Evolutionary conservation across 2,888 invertebrate species (phyloP).

Genomic region (Agonopterix arenella): DNA sequence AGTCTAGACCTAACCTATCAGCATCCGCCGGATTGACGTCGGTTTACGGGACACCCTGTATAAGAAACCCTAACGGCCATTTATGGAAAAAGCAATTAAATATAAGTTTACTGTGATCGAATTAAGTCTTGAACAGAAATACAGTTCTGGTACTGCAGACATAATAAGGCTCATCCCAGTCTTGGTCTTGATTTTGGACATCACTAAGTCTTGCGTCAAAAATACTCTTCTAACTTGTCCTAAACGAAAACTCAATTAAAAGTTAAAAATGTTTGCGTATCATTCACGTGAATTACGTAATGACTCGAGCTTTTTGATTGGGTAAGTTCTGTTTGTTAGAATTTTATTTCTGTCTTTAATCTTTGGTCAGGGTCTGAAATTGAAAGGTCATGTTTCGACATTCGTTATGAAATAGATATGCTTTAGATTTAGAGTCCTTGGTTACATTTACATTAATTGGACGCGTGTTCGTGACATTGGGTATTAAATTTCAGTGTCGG

Average conservation of each 20-base stretch:
- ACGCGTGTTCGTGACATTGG: not conserved
- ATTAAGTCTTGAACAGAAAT: no score
- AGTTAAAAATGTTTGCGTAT: slow-evolving; percentile 31
- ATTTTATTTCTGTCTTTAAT: slow-evolving; percentile 20
- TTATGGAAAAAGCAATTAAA: no score
- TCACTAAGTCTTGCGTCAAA: slow-evolving; percentile 24
- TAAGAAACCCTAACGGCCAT: no score
- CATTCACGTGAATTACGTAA: slow-evolving; percentile 30
- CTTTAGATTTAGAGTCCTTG: not conserved
- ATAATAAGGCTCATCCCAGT: no score
- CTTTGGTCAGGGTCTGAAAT: slow-evolving; percentile 18
- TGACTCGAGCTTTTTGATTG: slow-evolving; percentile 29
- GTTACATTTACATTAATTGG: not conserved
- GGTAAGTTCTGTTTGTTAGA: slow-evolving; percentile 25
- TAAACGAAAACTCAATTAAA: slow-evolving; percentile 42
- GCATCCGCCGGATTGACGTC: no score
- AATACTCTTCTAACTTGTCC: slow-evolving; percentile 23
- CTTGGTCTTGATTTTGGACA: not conserved
- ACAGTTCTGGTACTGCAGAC: no score
- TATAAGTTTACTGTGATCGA: no score
- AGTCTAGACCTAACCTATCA: no score
- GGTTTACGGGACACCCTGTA: no score
- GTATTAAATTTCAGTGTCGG: no score
- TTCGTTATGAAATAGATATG: not conserved
- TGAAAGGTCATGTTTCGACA: slow-evolving; percentile 10